Evolutionary conservation across 2,888 invertebrate genomes (phyloP).

Genomic region (Eristalis tenax): DNA sequence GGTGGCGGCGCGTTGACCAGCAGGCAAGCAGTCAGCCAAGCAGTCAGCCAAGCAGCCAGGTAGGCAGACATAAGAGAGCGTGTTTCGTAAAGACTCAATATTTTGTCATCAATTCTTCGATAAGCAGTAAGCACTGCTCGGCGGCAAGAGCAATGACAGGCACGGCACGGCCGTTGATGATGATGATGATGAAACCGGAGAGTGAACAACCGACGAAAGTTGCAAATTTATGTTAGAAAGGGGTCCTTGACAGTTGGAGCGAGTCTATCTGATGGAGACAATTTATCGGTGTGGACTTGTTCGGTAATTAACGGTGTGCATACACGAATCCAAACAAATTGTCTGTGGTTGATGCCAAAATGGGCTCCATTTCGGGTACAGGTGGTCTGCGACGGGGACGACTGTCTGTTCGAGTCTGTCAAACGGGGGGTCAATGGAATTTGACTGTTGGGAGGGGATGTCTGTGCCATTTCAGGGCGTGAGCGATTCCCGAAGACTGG

Average conservation of each 20-base stretch:
- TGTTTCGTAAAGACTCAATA: conserved; percentile 36
- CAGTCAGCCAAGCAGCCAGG: neutral
- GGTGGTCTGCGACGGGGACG: too few species aligned
- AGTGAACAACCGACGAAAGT: neutral
- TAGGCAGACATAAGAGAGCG: conserved; percentile 4
- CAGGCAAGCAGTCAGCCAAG: neutral
- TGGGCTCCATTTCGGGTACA: too few species aligned
- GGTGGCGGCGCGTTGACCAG: too few species aligned
- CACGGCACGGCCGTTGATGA: neutral
- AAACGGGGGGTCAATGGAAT: too few species aligned
- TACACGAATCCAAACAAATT: too few species aligned
- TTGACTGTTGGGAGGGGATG: too few species aligned
- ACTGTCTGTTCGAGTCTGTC: too few species aligned
- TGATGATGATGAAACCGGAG: neutral
- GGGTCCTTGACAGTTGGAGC: neutral
- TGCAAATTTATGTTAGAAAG: neutral
- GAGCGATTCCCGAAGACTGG: too few species aligned
- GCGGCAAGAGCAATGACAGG: neutral
- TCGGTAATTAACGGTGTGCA: too few species aligned
- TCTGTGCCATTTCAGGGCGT: too few species aligned
- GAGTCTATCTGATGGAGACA: neutral
- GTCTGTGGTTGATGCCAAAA: too few species aligned
- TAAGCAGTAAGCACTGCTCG: neutral
- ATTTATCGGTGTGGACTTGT: too few species aligned
- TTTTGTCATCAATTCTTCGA: conserved; percentile 45